These are phyloP conservation scores for Acrocephalus scirpaceus DNA, from an alignment of 2,797 vertebrate genomes.

Conservation along the genomic window DNA sequence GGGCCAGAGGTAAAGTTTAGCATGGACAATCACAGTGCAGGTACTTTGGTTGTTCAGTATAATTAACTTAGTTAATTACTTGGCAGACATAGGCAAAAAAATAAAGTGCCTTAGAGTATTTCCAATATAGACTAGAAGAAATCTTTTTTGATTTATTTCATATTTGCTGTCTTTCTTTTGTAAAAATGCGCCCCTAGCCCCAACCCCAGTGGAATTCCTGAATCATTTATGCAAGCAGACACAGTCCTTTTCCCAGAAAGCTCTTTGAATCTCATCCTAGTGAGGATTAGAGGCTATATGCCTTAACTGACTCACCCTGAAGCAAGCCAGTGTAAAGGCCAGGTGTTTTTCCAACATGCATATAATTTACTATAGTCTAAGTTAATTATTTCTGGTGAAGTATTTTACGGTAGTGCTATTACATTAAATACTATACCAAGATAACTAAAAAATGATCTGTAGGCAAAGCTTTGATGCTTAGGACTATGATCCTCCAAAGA, in stretches of 20 bases:
- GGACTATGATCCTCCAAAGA: not conserved
- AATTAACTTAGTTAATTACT: slow-evolving; percentile 39
- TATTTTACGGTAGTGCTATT: not conserved
- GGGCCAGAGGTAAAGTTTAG: not conserved
- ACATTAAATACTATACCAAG: not conserved
- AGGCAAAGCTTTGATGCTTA: not conserved
- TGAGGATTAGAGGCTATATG: not conserved
- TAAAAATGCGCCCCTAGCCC: not conserved
- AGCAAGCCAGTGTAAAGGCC: not conserved
- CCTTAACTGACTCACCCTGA: not conserved
- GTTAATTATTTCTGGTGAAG: not conserved
- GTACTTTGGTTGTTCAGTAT: not conserved
- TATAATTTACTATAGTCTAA: not conserved
- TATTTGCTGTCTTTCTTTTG: not conserved
- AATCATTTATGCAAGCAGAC: not conserved
- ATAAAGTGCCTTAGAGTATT: slow-evolving; percentile 11
- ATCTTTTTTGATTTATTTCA: slow-evolving; percentile 14
- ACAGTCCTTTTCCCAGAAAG: not conserved
- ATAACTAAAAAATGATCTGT: not conserved
- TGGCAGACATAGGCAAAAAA: not conserved
- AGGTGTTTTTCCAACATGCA: not conserved
- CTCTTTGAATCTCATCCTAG: not conserved
- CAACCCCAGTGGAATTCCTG: not conserved
- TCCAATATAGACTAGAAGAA: not conserved
- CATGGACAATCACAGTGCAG: not conserved